Conservation (phyloP, 1,140 invertebrate species). For the Bombus ignitus region DNA sequence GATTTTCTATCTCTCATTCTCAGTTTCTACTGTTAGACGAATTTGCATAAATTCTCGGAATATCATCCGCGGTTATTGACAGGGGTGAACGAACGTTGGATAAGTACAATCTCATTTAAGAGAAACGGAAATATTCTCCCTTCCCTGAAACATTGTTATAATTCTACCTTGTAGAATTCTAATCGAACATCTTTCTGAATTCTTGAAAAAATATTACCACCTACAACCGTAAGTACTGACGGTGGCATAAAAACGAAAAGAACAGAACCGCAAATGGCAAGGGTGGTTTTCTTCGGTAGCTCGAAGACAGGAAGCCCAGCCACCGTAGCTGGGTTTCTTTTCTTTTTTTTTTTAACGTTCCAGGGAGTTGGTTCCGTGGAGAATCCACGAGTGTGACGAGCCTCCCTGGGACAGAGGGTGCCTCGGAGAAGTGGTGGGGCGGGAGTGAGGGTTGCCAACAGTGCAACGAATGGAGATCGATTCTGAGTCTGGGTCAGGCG, state of each 20-base stretch:
- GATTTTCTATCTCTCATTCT: background rate
- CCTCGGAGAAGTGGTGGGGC: conserved; percentile 26
- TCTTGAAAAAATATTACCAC: background rate
- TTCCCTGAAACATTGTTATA: too few relatives aligned
- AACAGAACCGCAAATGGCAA: background rate
- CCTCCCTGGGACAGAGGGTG: conserved; percentile 41
- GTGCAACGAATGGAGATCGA: conserved; percentile 81
- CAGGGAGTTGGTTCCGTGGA: conserved; percentile 69
- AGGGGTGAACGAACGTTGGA: background rate
- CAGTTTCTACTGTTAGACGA: background rate
- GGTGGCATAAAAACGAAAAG: background rate
- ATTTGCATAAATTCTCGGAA: background rate
- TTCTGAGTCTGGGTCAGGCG: conserved; percentile 81
- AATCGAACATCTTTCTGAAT: background rate
- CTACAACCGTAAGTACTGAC: too few relatives aligned
- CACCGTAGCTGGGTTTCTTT: background rate
- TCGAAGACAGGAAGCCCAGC: background rate
- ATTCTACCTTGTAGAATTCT: background rate
- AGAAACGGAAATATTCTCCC: background rate
- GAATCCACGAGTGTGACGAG: conserved; percentile 70
- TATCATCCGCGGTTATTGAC: background rate
- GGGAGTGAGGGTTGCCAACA: conserved; percentile 60
- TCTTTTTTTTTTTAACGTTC: conserved; percentile 66
- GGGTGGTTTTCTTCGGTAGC: too few relatives aligned
- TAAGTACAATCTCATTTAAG: background rate